phyloP scores from a whole-genome alignment of 2,888 invertebrate genomes.

The Lasioglossum figueresi region DNA sequence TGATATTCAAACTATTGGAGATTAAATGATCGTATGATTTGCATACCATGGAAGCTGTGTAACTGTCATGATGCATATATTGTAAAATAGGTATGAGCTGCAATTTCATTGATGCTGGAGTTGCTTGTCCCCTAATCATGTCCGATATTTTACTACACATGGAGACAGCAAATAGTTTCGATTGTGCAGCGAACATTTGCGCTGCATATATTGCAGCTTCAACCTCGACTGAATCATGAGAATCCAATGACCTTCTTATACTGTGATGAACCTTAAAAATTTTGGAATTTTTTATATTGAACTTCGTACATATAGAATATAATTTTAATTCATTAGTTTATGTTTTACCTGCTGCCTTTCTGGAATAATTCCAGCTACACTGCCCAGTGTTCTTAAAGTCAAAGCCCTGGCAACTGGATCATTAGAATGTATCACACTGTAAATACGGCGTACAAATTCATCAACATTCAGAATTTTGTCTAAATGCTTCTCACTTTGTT shows the following conservation, averaged over 20 bases:
- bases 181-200: constrained; percentile 96
- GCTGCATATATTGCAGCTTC: constrained; percentile 98
- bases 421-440: constrained; percentile 97
- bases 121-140: constrained; percentile 97
- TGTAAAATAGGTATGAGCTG: constrained; percentile 95
- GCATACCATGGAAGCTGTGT: constrained; percentile 89
- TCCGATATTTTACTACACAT: constrained; percentile 98
- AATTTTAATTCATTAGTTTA: constrained; percentile 9
- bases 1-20: not conserved
- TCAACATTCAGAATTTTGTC: constrained; percentile 98
- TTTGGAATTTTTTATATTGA: constrained; percentile 35
- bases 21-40: not conserved
- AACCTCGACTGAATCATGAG: constrained; percentile 97
- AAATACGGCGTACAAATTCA: constrained; percentile 95
- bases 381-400: constrained; percentile 94
- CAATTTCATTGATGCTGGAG: constrained; percentile 95
- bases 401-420: constrained; percentile 97
- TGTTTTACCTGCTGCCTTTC: constrained; percentile 91
- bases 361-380: constrained; percentile 96
- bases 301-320: not conserved
- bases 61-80: constrained; percentile 95
- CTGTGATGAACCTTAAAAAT: constrained; percentile 94
- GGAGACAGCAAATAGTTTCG: constrained; percentile 96
- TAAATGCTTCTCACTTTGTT: constrained; percentile 97
- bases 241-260: constrained; percentile 95